Evolutionary conservation across 2,888 invertebrate genomes (phyloP).

Genomic region (Drosophila merina): DNA sequence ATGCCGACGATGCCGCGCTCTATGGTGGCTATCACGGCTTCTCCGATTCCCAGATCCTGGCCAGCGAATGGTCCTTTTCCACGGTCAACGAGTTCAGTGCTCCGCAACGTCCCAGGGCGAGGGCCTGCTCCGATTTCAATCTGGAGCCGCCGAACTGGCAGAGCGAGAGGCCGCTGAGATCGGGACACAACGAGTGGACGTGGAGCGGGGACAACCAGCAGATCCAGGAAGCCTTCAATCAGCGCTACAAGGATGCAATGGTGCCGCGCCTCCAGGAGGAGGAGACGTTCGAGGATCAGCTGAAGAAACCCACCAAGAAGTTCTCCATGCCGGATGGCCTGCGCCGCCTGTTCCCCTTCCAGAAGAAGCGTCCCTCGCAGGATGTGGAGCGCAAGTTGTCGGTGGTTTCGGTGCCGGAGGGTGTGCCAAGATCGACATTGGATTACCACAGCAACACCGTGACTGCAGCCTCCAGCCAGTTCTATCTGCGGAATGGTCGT

Average conservation of each 20-base stretch:
- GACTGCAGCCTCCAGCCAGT: constrained; percentile 67
- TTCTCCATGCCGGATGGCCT: constrained; percentile 83
- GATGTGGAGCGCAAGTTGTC: constrained; percentile 80
- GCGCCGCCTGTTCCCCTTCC: constrained; percentile 81
- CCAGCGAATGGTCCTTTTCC: constrained; percentile 87
- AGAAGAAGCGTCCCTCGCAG: constrained; percentile 78
- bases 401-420: constrained; percentile 80
- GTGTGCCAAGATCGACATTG: constrained; percentile 53
- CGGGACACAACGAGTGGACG: constrained; percentile 83
- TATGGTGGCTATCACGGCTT: constrained; percentile 87
- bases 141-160: constrained; percentile 70
- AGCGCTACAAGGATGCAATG: constrained; percentile 73
- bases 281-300: constrained; percentile 51
- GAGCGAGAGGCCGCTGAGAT: constrained; percentile 52
- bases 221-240: constrained; percentile 83
- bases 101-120: constrained; percentile 84
- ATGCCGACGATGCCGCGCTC: constrained; percentile 80
- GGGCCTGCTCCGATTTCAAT: constrained; percentile 87
- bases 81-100: constrained; percentile 71
- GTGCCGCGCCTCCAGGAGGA: constrained; percentile 67
- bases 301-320: constrained; percentile 74
- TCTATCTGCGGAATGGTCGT: constrained; percentile 71
- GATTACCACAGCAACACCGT: constrained; percentile 80
- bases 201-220: constrained; percentile 84
- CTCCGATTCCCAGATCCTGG: constrained; percentile 89